Conservation (phyloP, 2,888 invertebrate genomes). For the Dione vanillae region DNA sequence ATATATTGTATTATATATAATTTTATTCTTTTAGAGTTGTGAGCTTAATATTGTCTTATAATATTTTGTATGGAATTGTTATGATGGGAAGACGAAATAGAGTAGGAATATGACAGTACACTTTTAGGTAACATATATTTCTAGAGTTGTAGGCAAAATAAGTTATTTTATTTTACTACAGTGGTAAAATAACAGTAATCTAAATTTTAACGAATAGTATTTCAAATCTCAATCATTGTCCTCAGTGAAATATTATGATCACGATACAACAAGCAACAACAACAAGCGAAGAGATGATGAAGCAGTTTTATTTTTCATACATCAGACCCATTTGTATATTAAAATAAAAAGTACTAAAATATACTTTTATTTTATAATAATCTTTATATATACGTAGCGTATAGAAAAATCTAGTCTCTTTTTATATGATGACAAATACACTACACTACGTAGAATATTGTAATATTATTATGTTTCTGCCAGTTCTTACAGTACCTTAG, state of each 20-base stretch:
- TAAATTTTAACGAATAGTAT: no score
- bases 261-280: no score
- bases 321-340: no score
- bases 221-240: no score
- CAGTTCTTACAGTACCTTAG: conserved; percentile 24
- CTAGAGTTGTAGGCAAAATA: no score
- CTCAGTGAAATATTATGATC: no score
- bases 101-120: no score
- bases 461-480: conserved; percentile 19
- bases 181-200: no score
- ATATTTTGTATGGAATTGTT: background rate
- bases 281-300: no score
- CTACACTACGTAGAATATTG: background rate
- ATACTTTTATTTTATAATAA: background rate
- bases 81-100: background rate
- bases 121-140: no score
- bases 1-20: background rate
- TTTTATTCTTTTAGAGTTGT: background rate
- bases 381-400: background rate
- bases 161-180: no score
- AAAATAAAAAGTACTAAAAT: background rate
- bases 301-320: no score
- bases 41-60: background rate
- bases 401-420: background rate
- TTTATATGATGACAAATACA: background rate